Base-by-base conservation (phyloP, 2,797 vertebrate species). In the Peromyscus melanophrys region DNA sequence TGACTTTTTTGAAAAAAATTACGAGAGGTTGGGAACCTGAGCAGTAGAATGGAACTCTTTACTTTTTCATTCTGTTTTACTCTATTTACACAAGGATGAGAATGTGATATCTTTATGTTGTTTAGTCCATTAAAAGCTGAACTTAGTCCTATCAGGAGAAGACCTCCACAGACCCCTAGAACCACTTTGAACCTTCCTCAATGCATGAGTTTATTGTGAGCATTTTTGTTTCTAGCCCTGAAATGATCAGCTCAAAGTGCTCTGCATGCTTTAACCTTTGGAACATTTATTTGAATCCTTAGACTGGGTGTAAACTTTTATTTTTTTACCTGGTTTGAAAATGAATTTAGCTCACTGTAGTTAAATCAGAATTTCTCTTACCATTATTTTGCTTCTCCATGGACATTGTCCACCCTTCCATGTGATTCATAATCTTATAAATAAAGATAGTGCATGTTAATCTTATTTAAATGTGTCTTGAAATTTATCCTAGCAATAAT, bases 1-100 rank as follows among this genome's bases (percentile, higher is more conserved):
- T 92, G 90, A 93, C 12, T 0, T 91, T 89, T 55, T 10, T 25
- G 55, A 82, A 16, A n/a, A 86, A 75, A 85, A 4, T 43, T 63
- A 61, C 46, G 91, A 46, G 49, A 86, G 57, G 21, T 27, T 77
- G 76, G 12, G 25, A 52, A 57, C 1, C 17, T 69, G 10, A 92
- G 3, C 9, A 11, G 0, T 8, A 37, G 1, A 61, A 11, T 49
- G 4, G 6, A 19, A 6, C 46, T 77, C 43, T 76, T n/a, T 37
- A 69, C 12, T 4, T 9, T 71, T 87, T 55, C 11, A 23, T 88
- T 59, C 14, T 75, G 0, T 75, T 13, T 59, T 34, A n/a, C 52
- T 43, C 49, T 75, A 2, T 59, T 13, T 23, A 59, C 6, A 43
- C 25, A 5, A 23, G 27, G 14, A 16, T 57, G 0, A 16, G 4